phyloP scores from a whole-genome alignment of 2,113 vertebrate species.

The Microcebus griseorufus region DNA sequence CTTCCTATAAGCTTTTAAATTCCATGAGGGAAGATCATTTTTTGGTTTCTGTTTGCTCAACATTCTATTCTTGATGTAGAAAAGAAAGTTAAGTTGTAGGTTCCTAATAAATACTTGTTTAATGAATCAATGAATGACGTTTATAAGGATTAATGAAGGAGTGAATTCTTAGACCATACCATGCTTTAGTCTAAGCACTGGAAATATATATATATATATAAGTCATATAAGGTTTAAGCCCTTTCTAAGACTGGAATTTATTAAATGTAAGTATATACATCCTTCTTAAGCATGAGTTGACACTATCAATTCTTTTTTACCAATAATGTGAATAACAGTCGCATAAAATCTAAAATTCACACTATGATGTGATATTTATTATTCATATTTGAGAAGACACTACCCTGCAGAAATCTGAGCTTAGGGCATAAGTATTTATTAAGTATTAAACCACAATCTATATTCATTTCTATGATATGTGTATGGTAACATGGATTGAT shows the following conservation, averaged over 20 bases:
- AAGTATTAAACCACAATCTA: not conserved
- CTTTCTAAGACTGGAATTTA: not conserved
- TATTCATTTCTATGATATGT: not conserved
- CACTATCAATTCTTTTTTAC: not conserved
- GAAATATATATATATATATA: not conserved
- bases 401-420: not conserved
- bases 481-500: not conserved
- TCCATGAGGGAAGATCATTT: not conserved
- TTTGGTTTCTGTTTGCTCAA: not conserved
- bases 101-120: not conserved
- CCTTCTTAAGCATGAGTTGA: not conserved
- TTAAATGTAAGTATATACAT: not conserved
- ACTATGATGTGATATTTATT: not conserved
- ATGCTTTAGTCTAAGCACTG: not conserved
- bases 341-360: not conserved
- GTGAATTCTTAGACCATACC: not conserved
- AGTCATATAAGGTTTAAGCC: not conserved
- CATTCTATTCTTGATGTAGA: not conserved
- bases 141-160: not conserved
- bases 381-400: not conserved
- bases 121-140: not conserved
- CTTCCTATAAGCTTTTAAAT: not conserved
- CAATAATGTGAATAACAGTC: not conserved
- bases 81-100: not conserved
- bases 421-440: not conserved